Conservation (phyloP, 2,797 vertebrate species). For the Peromyscus aztecus region DNA sequence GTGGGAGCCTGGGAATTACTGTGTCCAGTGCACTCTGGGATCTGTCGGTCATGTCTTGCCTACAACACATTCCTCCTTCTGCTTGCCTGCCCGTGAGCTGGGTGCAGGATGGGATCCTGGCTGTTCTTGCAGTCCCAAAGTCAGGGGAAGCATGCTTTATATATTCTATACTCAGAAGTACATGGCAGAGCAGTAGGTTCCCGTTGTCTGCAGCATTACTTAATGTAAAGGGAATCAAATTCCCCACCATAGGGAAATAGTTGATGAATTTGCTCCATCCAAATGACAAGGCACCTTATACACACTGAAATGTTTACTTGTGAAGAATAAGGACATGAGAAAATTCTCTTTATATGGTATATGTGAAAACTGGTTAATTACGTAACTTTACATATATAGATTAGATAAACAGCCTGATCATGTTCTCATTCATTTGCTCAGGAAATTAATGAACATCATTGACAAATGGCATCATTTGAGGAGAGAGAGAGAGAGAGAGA, state of each 20-base stretch:
- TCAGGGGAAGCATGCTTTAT: neutral
- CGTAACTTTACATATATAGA: neutral
- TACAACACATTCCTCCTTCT: neutral
- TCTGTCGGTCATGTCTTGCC: neutral
- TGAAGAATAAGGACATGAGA: neutral
- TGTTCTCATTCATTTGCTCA: neutral
- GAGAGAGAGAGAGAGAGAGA: neutral
- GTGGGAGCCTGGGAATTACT: neutral
- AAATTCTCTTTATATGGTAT: neutral
- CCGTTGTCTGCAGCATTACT: neutral
- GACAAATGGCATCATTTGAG: neutral
- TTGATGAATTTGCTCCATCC: neutral
- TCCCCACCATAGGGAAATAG: neutral
- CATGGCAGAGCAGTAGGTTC: rapidly evolving
- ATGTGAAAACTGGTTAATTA: neutral
- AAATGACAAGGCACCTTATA: no score
- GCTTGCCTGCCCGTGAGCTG: neutral
- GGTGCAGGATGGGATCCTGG: neutral
- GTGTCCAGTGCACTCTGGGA: rapidly evolving
- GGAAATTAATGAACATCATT: no score
- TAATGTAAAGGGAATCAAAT: neutral
- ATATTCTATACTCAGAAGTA: rapidly evolving
- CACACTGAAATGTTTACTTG: neutral
- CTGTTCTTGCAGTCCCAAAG: rapidly evolving
- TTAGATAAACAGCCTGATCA: rapidly evolving